phyloP scores from a whole-genome alignment of 2,797 vertebrate species.

The Malacoraja senta region DNA sequence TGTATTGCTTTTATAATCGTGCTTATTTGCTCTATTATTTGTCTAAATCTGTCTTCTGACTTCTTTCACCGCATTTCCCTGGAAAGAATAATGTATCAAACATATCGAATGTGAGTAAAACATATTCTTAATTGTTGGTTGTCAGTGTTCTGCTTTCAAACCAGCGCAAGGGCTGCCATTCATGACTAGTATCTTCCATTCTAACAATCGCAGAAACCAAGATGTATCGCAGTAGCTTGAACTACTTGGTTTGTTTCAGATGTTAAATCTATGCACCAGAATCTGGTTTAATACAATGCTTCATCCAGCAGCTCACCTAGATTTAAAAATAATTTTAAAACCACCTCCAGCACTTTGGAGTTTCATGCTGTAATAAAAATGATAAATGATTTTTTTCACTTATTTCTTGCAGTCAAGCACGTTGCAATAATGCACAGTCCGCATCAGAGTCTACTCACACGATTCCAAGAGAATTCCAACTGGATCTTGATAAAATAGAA shows the following conservation, averaged over 20 bases:
- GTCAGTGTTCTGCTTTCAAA: neutral
- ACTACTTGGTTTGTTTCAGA: neutral
- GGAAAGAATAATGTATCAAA: slow-evolving; percentile 99
- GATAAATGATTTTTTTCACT: neutral
- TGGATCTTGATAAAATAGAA: slow-evolving; percentile 95
- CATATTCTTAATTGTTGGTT: slow-evolving; percentile 6
- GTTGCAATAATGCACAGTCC: slow-evolving; percentile 71
- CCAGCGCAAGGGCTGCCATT: neutral
- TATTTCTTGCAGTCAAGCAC: slow-evolving; percentile 73
- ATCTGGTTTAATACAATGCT: neutral
- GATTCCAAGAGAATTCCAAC: slow-evolving; percentile 86
- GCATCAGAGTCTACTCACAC: slow-evolving; percentile 63
- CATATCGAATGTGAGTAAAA: slow-evolving; percentile 99
- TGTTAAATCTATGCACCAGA: neutral
- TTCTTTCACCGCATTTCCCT: slow-evolving; percentile 85
- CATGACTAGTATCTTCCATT: neutral
- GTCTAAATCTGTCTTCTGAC: slow-evolving; percentile 77
- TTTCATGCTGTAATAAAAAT: neutral
- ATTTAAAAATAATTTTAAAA: too few species aligned
- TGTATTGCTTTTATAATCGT: slow-evolving; percentile 51
- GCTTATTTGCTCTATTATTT: slow-evolving; percentile 56
- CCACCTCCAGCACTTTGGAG: neutral
- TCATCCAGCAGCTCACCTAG: neutral
- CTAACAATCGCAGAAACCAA: neutral
- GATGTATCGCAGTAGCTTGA: neutral